Evolutionary conservation across 2,797 vertebrate genomes (phyloP).

Genomic region (Sitta carolinensis): DNA sequence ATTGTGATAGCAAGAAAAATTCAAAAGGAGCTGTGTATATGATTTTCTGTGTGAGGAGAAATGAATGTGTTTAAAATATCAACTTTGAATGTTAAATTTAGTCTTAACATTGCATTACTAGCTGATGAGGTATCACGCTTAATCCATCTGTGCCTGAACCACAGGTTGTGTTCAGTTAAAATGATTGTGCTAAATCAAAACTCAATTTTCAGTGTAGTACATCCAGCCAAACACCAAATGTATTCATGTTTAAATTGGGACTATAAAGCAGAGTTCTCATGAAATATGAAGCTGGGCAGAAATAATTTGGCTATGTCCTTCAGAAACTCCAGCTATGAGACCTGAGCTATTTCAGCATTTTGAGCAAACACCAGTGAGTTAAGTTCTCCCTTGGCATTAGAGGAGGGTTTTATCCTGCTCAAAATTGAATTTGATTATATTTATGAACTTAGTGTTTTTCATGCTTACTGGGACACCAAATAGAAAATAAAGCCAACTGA

Average conservation of each 20-base stretch:
- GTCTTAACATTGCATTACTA: not conserved
- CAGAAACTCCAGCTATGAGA: not conserved
- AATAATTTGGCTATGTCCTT: slow-evolving; percentile 17
- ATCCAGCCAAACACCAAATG: slow-evolving; percentile 22
- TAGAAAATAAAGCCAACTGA: not conserved
- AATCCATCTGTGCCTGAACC: not conserved
- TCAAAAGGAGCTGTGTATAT: not conserved
- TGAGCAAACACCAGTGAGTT: not conserved
- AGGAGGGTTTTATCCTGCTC: not conserved
- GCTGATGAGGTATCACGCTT: not conserved
- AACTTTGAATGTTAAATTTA: not conserved
- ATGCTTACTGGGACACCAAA: not conserved
- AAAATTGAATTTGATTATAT: not conserved
- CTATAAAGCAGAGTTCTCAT: slow-evolving; percentile 5
- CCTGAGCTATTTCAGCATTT: not conserved
- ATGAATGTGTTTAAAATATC: not conserved
- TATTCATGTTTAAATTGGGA: slow-evolving; percentile 7
- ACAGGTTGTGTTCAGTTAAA: slow-evolving; percentile 21
- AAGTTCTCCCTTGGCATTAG: not conserved
- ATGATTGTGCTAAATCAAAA: slow-evolving; percentile 43
- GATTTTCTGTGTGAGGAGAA: not conserved
- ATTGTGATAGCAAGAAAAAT: not conserved
- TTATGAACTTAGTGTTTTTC: not conserved
- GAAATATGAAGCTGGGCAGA: slow-evolving; percentile 14
- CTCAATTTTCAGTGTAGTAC: slow-evolving; percentile 27